These are phyloP conservation scores for Matsumurasca onukii DNA, from an alignment of 1,140 invertebrate species.

Conservation along the genomic window DNA sequence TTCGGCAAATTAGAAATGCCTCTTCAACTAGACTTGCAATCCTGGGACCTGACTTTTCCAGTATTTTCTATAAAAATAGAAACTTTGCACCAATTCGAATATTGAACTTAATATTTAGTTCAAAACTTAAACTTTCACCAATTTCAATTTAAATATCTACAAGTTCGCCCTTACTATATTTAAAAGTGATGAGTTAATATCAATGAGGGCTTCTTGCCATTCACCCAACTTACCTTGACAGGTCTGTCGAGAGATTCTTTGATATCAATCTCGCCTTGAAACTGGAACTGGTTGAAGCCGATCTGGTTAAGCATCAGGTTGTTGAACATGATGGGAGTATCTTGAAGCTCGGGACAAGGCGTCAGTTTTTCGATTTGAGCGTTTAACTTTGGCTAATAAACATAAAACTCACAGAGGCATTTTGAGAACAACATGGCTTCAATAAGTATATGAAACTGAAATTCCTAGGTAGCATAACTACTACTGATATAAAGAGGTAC, in stretches of 20 bases:
- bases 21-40: no score
- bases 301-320: not conserved
- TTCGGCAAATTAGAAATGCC: no score
- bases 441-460: not conserved
- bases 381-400: not conserved
- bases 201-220: no score
- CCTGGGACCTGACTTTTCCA: no score
- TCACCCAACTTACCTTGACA: not conserved
- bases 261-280: not conserved
- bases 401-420: not conserved
- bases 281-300: not conserved
- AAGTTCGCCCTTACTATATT: no score
- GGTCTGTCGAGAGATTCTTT: not conserved
- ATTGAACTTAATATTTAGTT: no score
- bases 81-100: no score
- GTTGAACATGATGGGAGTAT: not conserved
- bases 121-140: no score
- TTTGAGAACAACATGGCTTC: not conserved
- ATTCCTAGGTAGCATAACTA: not conserved
- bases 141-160: no score
- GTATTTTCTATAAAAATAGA: no score
- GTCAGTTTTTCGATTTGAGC: not conserved
- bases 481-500: not conserved
- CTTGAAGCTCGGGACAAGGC: not conserved
- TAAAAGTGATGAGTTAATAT: no score